Evolutionary conservation across 2,888 invertebrate species (phyloP).

Genomic region (Trissolcus japonicus): DNA sequence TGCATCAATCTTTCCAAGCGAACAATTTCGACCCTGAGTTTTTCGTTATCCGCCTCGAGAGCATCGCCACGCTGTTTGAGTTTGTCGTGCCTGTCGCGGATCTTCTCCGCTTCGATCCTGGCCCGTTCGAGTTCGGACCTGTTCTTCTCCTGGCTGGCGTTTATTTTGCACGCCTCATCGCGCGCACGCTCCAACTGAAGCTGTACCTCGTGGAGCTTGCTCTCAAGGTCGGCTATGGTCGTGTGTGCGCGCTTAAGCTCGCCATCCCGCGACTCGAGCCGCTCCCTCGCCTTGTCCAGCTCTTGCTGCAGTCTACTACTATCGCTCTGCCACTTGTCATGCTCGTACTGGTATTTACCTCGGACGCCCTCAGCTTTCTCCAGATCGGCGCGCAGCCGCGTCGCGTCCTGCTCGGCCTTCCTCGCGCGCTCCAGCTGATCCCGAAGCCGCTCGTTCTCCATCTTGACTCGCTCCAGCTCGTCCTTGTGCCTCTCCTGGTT

Average conservation of each 20-base stretch:
- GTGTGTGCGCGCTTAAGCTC: constrained; percentile 84
- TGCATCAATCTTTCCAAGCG: constrained; percentile 81
- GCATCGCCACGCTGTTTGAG: constrained; percentile 84
- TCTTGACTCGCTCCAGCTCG: constrained; percentile 86
- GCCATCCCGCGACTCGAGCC: constrained; percentile 84
- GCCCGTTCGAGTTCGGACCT: constrained; percentile 88
- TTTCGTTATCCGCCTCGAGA: constrained; percentile 85
- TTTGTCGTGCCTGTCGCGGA: constrained; percentile 90
- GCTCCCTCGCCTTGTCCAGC: constrained; percentile 85
- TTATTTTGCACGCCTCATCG: constrained; percentile 86
- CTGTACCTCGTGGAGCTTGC: constrained; percentile 85
- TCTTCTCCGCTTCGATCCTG: constrained; percentile 92
- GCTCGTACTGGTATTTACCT: constrained; percentile 87
- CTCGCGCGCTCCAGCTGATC: constrained; percentile 86
- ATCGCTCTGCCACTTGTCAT: constrained; percentile 82
- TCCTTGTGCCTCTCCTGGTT: constrained; percentile 83
- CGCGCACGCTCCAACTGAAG: constrained; percentile 88
- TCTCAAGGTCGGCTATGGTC: constrained; percentile 84
- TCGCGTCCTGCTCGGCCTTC: constrained; percentile 83
- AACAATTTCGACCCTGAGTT: constrained; percentile 83
- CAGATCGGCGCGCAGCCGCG: constrained; percentile 83
- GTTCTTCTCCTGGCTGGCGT: constrained; percentile 87
- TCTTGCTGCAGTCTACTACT: constrained; percentile 77
- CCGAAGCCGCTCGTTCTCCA: constrained; percentile 88
- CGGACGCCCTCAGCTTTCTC: constrained; percentile 86